Percentiles rank a stretch among this genome's conserved stretches.
These are phyloP conservation scores for Percina caprodes DNA, from an alignment of 2,113 vertebrate genomes.

Conservation along the genomic window DNA sequence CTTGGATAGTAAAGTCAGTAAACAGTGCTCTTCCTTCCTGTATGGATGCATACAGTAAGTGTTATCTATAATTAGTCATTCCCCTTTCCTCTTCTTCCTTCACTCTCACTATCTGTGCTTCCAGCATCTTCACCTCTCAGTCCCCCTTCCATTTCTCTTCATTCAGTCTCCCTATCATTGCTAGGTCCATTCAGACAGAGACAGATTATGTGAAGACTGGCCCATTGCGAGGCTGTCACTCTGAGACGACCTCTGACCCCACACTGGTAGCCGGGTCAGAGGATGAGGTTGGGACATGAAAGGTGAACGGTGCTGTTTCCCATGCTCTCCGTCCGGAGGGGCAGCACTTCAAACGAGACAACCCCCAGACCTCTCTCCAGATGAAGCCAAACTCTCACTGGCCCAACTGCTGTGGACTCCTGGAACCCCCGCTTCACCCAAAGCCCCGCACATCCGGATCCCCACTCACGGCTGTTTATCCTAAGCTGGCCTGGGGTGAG, in stretches of 20 bases:
- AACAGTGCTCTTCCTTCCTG: slow-evolving; percentile 73
- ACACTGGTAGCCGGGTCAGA: slow-evolving; percentile 52
- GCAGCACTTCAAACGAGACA: slow-evolving; percentile 72
- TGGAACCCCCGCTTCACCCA: slow-evolving; percentile 48
- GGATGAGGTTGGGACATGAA: slow-evolving; percentile 66
- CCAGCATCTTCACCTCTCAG: slow-evolving; percentile 35
- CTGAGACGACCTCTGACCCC: slow-evolving; percentile 55
- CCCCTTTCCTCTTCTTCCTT: slow-evolving; percentile 20
- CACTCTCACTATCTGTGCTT: slow-evolving; percentile 52
- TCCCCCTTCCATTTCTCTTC: slow-evolving; percentile 25
- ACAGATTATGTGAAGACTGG: slow-evolving; percentile 64
- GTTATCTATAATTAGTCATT: slow-evolving; percentile 63
- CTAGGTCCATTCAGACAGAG: slow-evolving; percentile 50
- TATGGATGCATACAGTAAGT: slow-evolving; percentile 32
- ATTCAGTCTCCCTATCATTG: slow-evolving; percentile 43
- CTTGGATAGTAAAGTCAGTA: slow-evolving; percentile 71
- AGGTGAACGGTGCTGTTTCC: slow-evolving; percentile 72
- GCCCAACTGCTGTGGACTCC: slow-evolving; percentile 48
- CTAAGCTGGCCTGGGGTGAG: slow-evolving; percentile 70
- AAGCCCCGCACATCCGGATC: slow-evolving; percentile 67
- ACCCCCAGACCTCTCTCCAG: slow-evolving; percentile 67
- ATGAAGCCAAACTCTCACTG: slow-evolving; percentile 67
- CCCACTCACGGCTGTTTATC: slow-evolving; percentile 70
- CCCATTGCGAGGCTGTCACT: slow-evolving; percentile 38
- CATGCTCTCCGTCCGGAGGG: slow-evolving; percentile 72